Percentiles rank a stretch among this genome's conserved stretches.
Conservation (phyloP, 2,113 vertebrate species). For the Mungos mungo region DNA sequence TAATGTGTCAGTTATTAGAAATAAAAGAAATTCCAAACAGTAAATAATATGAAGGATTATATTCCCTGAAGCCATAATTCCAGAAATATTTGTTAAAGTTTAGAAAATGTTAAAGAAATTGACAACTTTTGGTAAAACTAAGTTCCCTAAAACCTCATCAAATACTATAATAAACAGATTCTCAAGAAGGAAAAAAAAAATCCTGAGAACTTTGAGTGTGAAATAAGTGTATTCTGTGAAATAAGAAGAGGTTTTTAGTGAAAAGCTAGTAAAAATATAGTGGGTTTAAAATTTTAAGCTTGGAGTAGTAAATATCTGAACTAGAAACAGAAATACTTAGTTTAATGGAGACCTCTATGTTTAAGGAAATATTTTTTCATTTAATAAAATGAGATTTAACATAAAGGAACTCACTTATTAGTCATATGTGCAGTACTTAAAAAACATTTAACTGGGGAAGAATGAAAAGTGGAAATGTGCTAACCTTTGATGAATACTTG, state of each 20-base stretch:
- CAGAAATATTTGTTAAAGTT: slow-evolving; percentile 27
- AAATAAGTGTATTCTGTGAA: not conserved
- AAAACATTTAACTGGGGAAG: not conserved
- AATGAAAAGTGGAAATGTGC: not conserved
- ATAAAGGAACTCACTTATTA: not conserved
- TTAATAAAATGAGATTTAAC: slow-evolving; percentile 12
- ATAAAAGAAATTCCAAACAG: slow-evolving; percentile 49
- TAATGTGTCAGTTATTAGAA: slow-evolving; percentile 33
- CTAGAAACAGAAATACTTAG: not conserved
- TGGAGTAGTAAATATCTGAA: not conserved
- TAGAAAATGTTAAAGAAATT: slow-evolving; percentile 29
- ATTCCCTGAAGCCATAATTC: not conserved
- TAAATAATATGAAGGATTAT: not conserved
- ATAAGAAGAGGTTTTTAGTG: not conserved
- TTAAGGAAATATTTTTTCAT: not conserved
- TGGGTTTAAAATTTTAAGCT: slow-evolving; percentile 27
- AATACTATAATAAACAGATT: slow-evolving; percentile 11
- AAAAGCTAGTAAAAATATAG: not conserved
- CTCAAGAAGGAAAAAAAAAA: not conserved
- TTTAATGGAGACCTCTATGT: slow-evolving; percentile 2
- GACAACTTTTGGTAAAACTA: slow-evolving; percentile 15
- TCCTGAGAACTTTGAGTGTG: not conserved
- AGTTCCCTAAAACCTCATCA: slow-evolving; percentile 27
- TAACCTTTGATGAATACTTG: not conserved
- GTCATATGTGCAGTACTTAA: not conserved